phyloP scores from a whole-genome alignment of 2,888 invertebrate genomes.

The Drosophila austrosaltans region DNA sequence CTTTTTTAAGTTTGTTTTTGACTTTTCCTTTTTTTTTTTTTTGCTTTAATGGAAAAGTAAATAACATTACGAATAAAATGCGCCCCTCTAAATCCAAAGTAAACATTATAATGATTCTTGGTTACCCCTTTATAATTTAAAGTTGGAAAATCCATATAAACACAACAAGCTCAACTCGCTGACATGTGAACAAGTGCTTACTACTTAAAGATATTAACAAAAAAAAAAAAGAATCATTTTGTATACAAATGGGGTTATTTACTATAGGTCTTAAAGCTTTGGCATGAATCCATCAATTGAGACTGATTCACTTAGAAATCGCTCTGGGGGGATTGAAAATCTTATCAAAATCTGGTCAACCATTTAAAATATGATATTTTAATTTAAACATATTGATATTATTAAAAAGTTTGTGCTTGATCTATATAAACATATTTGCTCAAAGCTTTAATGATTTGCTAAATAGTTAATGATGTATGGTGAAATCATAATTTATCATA shows the following conservation, averaged over 20 bases:
- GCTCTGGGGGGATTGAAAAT: too few species aligned
- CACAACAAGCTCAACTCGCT: conserved; percentile 1
- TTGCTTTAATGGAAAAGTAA: conserved; percentile 3
- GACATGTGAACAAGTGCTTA: conserved; percentile 8
- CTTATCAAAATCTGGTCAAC: too few species aligned
- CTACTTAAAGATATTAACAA: conserved; percentile 2
- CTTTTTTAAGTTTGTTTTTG: conserved; percentile 3
- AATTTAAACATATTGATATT: too few species aligned
- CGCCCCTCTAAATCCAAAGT: background rate
- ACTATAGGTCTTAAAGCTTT: too few species aligned
- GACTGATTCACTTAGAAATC: too few species aligned
- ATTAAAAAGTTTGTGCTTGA: background rate
- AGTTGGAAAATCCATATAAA: conserved; percentile 2
- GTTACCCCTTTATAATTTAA: conserved; percentile 6
- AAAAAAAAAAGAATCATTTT: background rate
- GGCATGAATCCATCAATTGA: too few species aligned
- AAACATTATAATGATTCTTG: conserved; percentile 6
- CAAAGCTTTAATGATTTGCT: background rate
- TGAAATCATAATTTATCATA: background rate
- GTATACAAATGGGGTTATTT: too few species aligned
- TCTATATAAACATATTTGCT: background rate
- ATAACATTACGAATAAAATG: conserved; percentile 8
- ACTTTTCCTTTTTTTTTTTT: conserved; percentile 8
- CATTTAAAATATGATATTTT: too few species aligned
- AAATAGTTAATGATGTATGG: background rate